Conservation (phyloP, 2,888 invertebrate species). For the Acleris laterana region DNA sequence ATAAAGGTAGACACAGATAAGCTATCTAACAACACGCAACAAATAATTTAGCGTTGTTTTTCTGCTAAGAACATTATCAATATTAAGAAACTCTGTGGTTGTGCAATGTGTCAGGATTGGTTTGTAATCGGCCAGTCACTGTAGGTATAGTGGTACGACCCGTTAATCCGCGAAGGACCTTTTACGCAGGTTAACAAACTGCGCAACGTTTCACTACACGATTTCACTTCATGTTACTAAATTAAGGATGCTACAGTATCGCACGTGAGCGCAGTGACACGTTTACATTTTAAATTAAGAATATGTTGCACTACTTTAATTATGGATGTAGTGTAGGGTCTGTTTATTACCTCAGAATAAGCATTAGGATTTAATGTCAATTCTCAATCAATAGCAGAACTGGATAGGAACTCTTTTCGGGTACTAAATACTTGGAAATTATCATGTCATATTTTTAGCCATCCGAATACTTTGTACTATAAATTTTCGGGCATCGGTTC, state of each 20-base stretch:
- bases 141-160: conserved; percentile 13
- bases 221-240: conserved; percentile 32
- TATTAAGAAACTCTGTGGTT: too few species aligned
- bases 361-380: background rate
- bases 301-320: background rate
- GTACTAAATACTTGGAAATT: too few species aligned
- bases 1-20: too few species aligned
- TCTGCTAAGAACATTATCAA: too few species aligned
- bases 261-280: conserved; percentile 8
- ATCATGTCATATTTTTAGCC: too few species aligned
- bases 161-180: conserved; percentile 32
- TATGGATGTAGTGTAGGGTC: background rate
- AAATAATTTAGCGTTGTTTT: too few species aligned
- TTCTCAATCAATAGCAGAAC: background rate
- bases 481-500: too few species aligned
- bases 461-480: too few species aligned
- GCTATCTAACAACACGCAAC: too few species aligned
- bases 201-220: conserved; percentile 27
- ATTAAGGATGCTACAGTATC: conserved; percentile 13
- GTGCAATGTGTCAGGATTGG: too few species aligned
- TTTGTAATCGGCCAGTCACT: too few species aligned
- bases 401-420: too few species aligned
- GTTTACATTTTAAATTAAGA: conserved; percentile 6
- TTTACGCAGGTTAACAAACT: conserved; percentile 33
- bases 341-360: background rate